Evolutionary conservation across 2,888 invertebrate species (phyloP), one percentile per base, ranked within the genome.

Genomic region (Drosophila hamatofila): DNA sequence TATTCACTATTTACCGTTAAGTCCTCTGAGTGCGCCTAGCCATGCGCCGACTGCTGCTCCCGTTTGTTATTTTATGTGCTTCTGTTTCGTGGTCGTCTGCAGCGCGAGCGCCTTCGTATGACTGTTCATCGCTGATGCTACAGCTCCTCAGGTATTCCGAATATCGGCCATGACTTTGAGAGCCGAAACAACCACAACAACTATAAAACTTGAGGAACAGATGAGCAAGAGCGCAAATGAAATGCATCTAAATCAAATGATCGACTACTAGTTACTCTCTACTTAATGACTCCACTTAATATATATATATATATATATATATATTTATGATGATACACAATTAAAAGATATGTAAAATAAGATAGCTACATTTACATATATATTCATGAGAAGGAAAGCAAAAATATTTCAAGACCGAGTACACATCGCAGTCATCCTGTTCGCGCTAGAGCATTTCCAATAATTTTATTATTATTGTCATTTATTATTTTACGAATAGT

Each of bases 121-220:
- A 89, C 84, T 87, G 73, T 74, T 70, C 62, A 49, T 41, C 27
- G 23, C 37, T 41, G 46, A n/a, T 75, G 63, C 60, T 71, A 73
- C 72, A 76, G 71, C 58, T 83, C 63, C 69, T 61, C 73, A 77
- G 75, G 81, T 81, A 89, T 79, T 67, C 66, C 66, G 59, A 87
- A 80, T 84, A 80, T 79, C 80, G 83, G 75, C 88, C 89, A 76
- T 86, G 86, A 78, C 89, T 80, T 87, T 89, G 81, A 78, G 75
- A 78, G 54, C 37, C 57, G 48, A 72, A 51, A 51, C 63, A 72
- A 46, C 57, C 48, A 52, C 56, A 72, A 25, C 39, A 72, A 25
- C 39, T 51, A 54, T 21, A 30, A 30, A 78, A 66, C 64, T 70
- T 62, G 35, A 65, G 70, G 41, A 49, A 27, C 21, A 27, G 41